Evolutionary conservation across 2,888 invertebrate species (phyloP).

Genomic region (Eilema griseolum): DNA sequence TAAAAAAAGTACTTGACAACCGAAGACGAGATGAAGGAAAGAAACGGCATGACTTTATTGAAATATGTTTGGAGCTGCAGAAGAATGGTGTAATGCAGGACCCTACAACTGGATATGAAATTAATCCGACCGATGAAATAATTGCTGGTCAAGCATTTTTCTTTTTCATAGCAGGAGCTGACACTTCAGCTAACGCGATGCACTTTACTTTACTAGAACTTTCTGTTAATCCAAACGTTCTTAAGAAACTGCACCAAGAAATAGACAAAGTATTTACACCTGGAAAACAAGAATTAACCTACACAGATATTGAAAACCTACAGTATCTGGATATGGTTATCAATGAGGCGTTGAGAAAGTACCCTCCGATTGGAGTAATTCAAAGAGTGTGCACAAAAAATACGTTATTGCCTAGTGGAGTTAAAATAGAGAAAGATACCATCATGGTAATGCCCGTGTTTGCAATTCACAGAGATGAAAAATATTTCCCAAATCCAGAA

Average conservation of each 20-base stretch:
- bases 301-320: slow-evolving; percentile 66
- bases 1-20: slow-evolving; percentile 62
- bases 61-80: slow-evolving; percentile 69
- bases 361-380: slow-evolving; percentile 67
- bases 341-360: slow-evolving; percentile 69
- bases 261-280: slow-evolving; percentile 65
- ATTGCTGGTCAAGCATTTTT: slow-evolving; percentile 79
- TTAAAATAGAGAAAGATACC: slow-evolving; percentile 59
- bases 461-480: slow-evolving; percentile 70
- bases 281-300: slow-evolving; percentile 61
- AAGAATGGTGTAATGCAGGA: slow-evolving; percentile 66
- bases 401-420: slow-evolving; percentile 60
- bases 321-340: slow-evolving; percentile 75
- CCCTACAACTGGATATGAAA: slow-evolving; percentile 57
- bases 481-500: slow-evolving; percentile 71
- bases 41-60: slow-evolving; percentile 67
- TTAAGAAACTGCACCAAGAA: slow-evolving; percentile 71
- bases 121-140: slow-evolving; percentile 67
- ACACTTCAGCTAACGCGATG: slow-evolving; percentile 74
- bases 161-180: slow-evolving; percentile 79
- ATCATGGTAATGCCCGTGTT: slow-evolving; percentile 60
- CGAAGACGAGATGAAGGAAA: slow-evolving; percentile 52
- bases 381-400: slow-evolving; percentile 65
- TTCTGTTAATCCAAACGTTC: slow-evolving; percentile 67
- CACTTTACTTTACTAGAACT: slow-evolving; percentile 72